Evolutionary conservation across 2,888 invertebrate genomes (phyloP), one percentile per base, ranked within the genome.

Genomic region (Stenurella melanura): DNA sequence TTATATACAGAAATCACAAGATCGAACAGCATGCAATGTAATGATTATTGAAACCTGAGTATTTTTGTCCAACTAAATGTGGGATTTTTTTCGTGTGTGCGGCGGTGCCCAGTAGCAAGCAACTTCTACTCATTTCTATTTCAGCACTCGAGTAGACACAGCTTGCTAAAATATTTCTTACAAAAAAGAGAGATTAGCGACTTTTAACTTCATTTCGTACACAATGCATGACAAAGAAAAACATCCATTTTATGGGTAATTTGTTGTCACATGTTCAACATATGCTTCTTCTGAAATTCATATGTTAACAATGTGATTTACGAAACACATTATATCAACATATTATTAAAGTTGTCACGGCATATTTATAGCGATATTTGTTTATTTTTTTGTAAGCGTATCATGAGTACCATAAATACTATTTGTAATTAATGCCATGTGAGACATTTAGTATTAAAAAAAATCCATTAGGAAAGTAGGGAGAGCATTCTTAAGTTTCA

Each of bases 261-360:
- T 64, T 64, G 64, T 64, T 42, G 12, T 42, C 64, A 64, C 17
- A 64, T 69, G 69, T 38, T 69, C 18, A 57, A 58, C 69, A 69
- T 56, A 38, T 69, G 69, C 57, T 58, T 12, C 38, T 38, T 57
- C 21, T 9, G 56, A 58, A 54, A 69, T 76, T 75, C 74, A 74
- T 71, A 74, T 79, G 79, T 77, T 75, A 77, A 79, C 78, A 78
- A 74, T 74, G 74, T 71, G 76, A 78, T 78, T 70, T 76, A 74
- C 72, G 42, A 74, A 63, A 57, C 57, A 57, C 26, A 69, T 69
- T 69, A 57, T 57, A 69, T 57, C 69, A 69, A 69, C 68, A 56
- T 58, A 57, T 69, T 69, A 69, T 56, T 69, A 69, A 69, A 57
- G 34, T 57, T 69, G 69, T 69, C 69, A 57, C 19, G 69, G 57